phyloP scores from a whole-genome alignment of 2,113 vertebrate genomes.

The Platysteira castanea region DNA sequence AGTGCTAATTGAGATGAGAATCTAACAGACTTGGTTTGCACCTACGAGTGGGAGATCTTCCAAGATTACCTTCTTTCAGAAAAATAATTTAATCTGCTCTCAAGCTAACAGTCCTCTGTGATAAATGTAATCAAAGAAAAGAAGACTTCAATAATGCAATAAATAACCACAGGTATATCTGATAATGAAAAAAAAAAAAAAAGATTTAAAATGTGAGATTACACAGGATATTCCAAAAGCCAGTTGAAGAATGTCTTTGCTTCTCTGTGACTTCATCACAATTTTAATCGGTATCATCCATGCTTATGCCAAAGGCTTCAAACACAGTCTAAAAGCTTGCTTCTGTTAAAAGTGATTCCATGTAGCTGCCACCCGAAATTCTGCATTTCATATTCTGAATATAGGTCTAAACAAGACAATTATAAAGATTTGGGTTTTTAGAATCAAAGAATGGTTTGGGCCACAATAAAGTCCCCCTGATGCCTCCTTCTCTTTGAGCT shows the following conservation, averaged over 20 bases:
- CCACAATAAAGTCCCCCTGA: background rate
- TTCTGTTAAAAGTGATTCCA: background rate
- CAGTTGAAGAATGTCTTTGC: background rate
- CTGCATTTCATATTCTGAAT: background rate
- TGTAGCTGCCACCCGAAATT: background rate
- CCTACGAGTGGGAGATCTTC: background rate
- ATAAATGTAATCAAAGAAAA: background rate
- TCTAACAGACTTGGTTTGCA: background rate
- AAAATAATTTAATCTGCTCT: background rate
- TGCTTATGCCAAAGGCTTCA: background rate
- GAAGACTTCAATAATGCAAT: background rate
- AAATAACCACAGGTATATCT: background rate
- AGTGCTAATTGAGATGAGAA: background rate
- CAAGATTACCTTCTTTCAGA: background rate
- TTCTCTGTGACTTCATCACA: background rate
- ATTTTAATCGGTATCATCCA: background rate
- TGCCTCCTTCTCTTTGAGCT: background rate
- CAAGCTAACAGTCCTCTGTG: background rate
- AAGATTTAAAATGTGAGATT: background rate
- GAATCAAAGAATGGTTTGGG: background rate
- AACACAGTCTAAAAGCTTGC: background rate
- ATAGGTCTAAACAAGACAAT: background rate
- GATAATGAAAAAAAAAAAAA: background rate
- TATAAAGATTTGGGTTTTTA: background rate
- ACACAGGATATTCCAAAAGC: background rate